Percentiles rank a stretch among this genome's conserved stretches.
Conservation (phyloP, 2,888 invertebrate genomes). For the Ethmia dodecea region DNA sequence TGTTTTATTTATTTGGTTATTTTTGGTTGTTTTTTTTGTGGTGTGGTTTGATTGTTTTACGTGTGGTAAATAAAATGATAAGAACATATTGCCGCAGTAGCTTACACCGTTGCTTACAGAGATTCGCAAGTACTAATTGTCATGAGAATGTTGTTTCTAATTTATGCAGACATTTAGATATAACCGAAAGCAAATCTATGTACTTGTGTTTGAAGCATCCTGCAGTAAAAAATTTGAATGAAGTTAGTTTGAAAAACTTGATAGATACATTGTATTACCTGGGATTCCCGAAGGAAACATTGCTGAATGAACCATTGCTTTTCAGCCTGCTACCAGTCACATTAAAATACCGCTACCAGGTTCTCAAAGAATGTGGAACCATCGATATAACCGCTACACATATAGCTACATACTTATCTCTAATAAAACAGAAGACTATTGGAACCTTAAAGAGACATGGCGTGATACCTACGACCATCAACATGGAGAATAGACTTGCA, state of each 20-base stretch:
- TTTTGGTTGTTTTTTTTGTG: no score
- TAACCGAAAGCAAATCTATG: conserved; percentile 45
- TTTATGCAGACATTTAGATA: conserved; percentile 44
- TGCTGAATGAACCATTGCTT: conserved; percentile 47
- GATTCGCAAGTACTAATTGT: no score
- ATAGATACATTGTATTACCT: conserved; percentile 41
- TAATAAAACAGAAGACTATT: conserved; percentile 50
- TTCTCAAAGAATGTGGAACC: conserved; percentile 64
- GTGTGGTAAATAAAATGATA: no score
- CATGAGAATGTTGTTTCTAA: conserved; percentile 7
- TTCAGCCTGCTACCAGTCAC: conserved; percentile 55
- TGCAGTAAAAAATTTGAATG: conserved; percentile 40
- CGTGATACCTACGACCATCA: conserved; percentile 35
- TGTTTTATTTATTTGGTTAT: no score
- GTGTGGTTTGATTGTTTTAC: no score
- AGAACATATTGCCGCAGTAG: no score
- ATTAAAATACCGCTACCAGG: conserved; percentile 48
- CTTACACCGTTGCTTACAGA: no score
- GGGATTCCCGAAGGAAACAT: conserved; percentile 37
- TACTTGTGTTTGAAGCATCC: conserved; percentile 53
- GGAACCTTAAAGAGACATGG: conserved; percentile 42
- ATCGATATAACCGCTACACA: conserved; percentile 30
- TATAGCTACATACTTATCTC: conserved; percentile 42
- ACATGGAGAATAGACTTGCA: conserved; percentile 62
- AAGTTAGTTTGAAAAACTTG: conserved; percentile 33